Percentiles rank a stretch among this genome's conserved stretches.
phyloP scores from a whole-genome alignment of 2,888 invertebrate genomes.

The Oligia fasciuncula region DNA sequence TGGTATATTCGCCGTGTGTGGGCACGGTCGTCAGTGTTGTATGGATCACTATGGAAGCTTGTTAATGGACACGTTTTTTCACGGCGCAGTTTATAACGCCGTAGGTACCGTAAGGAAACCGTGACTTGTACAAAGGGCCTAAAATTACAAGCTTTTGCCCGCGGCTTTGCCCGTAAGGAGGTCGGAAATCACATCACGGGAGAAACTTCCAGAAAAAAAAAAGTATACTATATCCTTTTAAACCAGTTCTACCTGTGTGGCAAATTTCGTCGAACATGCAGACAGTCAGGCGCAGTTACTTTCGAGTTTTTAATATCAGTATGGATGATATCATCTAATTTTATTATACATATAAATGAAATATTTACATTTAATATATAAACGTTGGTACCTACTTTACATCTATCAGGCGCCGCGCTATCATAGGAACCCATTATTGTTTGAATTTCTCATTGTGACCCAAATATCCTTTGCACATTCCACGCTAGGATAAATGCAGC shows the following conservation, averaged over 20 bases:
- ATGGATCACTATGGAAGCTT: not conserved
- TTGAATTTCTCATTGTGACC: not conserved
- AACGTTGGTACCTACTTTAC: not conserved
- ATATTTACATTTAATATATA: not conserved
- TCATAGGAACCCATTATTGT: not conserved
- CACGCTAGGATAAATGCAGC: not conserved
- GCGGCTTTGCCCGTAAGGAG: not conserved
- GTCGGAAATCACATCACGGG: not conserved
- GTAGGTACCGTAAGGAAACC: no score
- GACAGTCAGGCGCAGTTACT: not conserved
- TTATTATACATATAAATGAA: constrained; percentile 2
- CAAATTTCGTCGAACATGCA: not conserved
- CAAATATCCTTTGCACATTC: constrained; percentile 21
- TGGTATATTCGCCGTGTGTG: not conserved
- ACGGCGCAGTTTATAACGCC: not conserved
- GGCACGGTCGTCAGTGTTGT: not conserved
- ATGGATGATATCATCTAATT: not conserved
- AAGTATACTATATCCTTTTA: not conserved
- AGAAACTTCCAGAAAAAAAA: not conserved
- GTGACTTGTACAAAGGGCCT: not conserved
- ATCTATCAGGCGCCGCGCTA: not conserved
- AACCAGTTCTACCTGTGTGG: not conserved
- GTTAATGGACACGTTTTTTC: not conserved
- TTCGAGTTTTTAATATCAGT: not conserved
- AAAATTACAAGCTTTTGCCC: not conserved